phyloP scores from a whole-genome alignment of 2,797 vertebrate species.

The Acrossocheilus fasciatus region DNA sequence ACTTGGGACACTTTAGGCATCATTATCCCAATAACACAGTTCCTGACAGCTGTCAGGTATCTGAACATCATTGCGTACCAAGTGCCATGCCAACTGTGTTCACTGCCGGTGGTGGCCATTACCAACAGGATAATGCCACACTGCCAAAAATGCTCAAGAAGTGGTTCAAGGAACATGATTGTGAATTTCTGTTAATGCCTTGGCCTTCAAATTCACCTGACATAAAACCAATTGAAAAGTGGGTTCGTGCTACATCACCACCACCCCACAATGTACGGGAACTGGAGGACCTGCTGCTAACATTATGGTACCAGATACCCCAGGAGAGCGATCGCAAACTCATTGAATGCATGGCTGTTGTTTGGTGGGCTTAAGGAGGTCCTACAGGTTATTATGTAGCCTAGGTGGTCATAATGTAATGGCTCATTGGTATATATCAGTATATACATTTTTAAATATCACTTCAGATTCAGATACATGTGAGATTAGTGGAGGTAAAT shows the following conservation, averaged over 20 bases:
- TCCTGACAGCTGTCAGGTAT: not conserved
- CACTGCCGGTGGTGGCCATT: not conserved
- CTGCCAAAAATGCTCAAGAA: not conserved
- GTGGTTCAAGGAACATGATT: not conserved
- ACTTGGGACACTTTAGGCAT: not conserved
- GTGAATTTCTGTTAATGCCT: not conserved
- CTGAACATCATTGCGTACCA: not conserved
- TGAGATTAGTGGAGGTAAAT: not conserved
- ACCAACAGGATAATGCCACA: not conserved
- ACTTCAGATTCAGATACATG: not conserved
- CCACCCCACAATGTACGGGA: not conserved
- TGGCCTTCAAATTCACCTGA: not conserved
- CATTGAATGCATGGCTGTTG: not conserved
- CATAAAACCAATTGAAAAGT: not conserved
- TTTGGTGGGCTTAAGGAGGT: not conserved
- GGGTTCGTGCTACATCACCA: not conserved
- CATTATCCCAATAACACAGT: not conserved
- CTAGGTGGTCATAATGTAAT: not conserved
- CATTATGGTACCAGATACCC: not conserved
- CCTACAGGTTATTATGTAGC: not conserved
- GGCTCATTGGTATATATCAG: constrained; percentile 1
- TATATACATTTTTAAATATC: not conserved
- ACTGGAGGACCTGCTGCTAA: not conserved
- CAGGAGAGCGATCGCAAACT: not conserved
- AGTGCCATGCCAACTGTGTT: not conserved